A percentile compares a stretch with the other conserved stretches of the same genome.
These are phyloP conservation scores for Trinectes maculatus DNA, from an alignment of 2,113 vertebrate genomes.

Conservation along the genomic window DNA sequence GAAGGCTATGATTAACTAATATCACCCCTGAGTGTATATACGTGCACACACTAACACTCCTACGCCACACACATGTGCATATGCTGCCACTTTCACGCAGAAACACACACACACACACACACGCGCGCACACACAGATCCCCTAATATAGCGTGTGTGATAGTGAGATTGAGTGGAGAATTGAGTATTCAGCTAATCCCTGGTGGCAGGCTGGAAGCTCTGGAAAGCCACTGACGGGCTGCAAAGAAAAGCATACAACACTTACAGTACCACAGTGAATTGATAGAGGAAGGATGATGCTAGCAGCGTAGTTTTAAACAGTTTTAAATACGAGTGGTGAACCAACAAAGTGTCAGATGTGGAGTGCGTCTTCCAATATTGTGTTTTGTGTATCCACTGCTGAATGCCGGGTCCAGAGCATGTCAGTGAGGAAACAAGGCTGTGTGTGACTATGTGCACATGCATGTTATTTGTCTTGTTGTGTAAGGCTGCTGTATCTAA, in stretches of 20 bases:
- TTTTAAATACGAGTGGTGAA: constrained; percentile 12
- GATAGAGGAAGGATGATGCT: constrained; percentile 17
- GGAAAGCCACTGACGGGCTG: constrained; percentile 59
- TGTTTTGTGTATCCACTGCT: constrained; percentile 12
- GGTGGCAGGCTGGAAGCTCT: constrained; percentile 61
- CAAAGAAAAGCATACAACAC: constrained; percentile 57
- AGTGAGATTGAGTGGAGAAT: constrained; percentile 74
- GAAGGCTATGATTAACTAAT: constrained; percentile 81
- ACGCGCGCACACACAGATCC: constrained; percentile 26
- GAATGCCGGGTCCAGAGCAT: constrained; percentile 22
- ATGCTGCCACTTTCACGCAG: constrained; percentile 2
- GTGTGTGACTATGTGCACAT: constrained; percentile 16
- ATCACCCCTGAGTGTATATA: constrained; percentile 73
- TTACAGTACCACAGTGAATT: constrained; percentile 35
- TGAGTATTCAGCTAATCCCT: constrained; percentile 65
- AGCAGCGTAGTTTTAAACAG: constrained; percentile 40
- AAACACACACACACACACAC: constrained; percentile 11
- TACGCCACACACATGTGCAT: constrained; percentile 13
- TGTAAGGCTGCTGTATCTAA: constrained; percentile 57
- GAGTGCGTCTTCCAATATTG: constrained; percentile 4
- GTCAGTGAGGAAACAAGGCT: constrained; percentile 5
- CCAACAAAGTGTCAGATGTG: constrained; percentile 7
- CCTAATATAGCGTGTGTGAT: constrained; percentile 45
- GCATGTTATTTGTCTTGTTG: constrained; percentile 42
- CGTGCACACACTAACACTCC: constrained; percentile 48